A percentile compares a stretch with the other conserved stretches of the same genome.
These are phyloP conservation scores for Pogona vitticeps DNA, from an alignment of 2,113 vertebrate genomes.

Conservation along the genomic window DNA sequence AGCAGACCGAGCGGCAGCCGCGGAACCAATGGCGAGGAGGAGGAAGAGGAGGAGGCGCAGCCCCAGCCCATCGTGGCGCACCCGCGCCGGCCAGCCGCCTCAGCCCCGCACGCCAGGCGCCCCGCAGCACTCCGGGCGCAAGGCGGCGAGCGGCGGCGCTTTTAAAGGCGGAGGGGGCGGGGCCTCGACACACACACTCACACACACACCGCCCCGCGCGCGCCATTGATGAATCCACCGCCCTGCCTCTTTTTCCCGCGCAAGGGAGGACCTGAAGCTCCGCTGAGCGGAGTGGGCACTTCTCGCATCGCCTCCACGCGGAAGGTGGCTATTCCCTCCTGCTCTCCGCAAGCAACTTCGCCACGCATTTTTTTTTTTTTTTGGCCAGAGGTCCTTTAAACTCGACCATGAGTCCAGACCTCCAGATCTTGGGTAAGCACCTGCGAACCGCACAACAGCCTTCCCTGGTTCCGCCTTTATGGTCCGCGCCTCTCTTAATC, in stretches of 20 bases:
- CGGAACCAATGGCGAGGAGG: neutral
- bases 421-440: too few relatives aligned
- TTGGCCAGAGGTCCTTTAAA: neutral
- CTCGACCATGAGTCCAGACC: too few relatives aligned
- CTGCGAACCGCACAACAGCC: too few relatives aligned
- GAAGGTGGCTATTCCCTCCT: too few relatives aligned
- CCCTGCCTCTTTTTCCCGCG: too few relatives aligned
- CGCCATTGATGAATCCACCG: neutral
- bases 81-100: neutral
- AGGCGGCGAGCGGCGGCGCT: neutral
- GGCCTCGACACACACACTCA: too few relatives aligned
- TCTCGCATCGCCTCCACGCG: too few relatives aligned
- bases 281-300: too few relatives aligned
- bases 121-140: neutral
- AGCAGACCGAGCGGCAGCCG: too few relatives aligned
- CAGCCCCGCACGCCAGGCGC: neutral
- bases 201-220: neutral
- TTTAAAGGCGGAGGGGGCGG: conserved; percentile 4
- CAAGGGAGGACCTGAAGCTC: too few relatives aligned
- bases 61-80: neutral
- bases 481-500: too few relatives aligned
- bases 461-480: neutral
- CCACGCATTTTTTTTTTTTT: neutral
- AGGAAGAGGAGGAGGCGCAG: neutral
- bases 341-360: neutral